Conservation (phyloP, 37 sponge, comb jelly and placozoan species). For the Halisarca cf. caerulea region DNA sequence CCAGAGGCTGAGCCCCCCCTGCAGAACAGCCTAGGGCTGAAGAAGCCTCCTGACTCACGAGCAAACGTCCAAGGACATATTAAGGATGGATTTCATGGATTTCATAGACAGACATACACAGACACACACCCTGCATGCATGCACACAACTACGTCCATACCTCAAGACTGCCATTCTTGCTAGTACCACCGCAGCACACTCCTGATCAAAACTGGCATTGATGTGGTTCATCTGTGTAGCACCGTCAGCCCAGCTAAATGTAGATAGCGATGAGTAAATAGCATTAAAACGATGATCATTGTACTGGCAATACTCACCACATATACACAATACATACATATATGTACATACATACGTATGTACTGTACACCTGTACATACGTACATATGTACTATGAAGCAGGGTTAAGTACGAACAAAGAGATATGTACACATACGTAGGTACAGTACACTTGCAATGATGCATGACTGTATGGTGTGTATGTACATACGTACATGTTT, state of each 20-base stretch:
- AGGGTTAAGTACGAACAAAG: no score
- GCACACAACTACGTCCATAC: no score
- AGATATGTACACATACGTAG: background rate
- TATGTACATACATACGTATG: background rate
- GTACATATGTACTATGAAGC: no score
- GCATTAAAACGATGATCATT: no score
- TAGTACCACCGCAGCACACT: slow-evolving; percentile 89
- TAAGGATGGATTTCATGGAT: no score
- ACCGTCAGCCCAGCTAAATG: slow-evolving; percentile 90
- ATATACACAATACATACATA: no score
- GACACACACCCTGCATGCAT: no score
- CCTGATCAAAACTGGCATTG: slow-evolving; percentile 95
- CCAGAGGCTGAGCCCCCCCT: no score
- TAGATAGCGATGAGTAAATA: background rate
- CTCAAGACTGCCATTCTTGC: slow-evolving; percentile 86
- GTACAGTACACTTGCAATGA: background rate
- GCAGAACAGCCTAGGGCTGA: no score
- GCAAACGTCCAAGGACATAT: no score
- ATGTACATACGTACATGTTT: background rate
- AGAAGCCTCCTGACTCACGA: no score
- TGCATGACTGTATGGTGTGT: background rate
- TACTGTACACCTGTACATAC: background rate
- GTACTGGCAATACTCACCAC: background rate
- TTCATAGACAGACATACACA: no score
- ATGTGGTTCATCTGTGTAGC: slow-evolving; percentile 81